phyloP scores from a whole-genome alignment of 2,797 vertebrate genomes.

The Pelodytes ibericus region DNA sequence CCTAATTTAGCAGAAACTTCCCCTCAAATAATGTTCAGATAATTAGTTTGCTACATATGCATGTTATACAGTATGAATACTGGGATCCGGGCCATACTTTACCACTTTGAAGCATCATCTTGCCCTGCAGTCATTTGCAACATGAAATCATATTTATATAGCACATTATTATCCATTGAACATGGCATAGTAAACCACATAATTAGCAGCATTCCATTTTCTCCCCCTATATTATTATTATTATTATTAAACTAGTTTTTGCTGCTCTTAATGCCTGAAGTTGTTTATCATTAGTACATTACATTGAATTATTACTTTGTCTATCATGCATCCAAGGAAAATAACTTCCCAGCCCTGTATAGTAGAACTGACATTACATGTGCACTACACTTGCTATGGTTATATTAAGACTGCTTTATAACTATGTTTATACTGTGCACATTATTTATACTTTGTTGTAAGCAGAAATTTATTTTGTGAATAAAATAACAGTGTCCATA shows the following conservation, averaged over 20 bases:
- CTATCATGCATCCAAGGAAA: slow-evolving; percentile 13
- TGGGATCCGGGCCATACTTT: slow-evolving; percentile 4
- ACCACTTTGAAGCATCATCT: slow-evolving; percentile 15
- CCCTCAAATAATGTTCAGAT: too few species aligned
- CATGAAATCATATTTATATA: slow-evolving; percentile 24
- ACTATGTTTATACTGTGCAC: slow-evolving; percentile 21
- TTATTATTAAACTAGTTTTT: slow-evolving; percentile 31
- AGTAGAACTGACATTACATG: slow-evolving; percentile 20
- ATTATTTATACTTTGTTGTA: slow-evolving; percentile 36
- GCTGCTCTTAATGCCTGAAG: slow-evolving; percentile 23
- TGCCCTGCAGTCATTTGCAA: slow-evolving; percentile 18
- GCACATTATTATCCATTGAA: slow-evolving; percentile 13
- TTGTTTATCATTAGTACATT: slow-evolving; percentile 41
- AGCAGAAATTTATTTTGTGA: slow-evolving; percentile 33
- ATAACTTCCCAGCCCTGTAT: slow-evolving; percentile 32
- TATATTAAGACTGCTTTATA: slow-evolving; percentile 28
- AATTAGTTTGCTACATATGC: too few species aligned
- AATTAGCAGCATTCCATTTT: slow-evolving; percentile 34
- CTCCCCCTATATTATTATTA: slow-evolving; percentile 37
- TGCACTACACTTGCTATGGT: slow-evolving; percentile 6
- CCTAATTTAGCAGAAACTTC: too few species aligned
- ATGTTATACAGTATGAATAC: neutral
- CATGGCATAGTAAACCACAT: slow-evolving; percentile 17
- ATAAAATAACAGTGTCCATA: slow-evolving; percentile 33
- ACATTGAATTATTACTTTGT: slow-evolving; percentile 34